phyloP scores from a whole-genome alignment of 1,140 invertebrate genomes.

The Neodiprion pinetum region DNA sequence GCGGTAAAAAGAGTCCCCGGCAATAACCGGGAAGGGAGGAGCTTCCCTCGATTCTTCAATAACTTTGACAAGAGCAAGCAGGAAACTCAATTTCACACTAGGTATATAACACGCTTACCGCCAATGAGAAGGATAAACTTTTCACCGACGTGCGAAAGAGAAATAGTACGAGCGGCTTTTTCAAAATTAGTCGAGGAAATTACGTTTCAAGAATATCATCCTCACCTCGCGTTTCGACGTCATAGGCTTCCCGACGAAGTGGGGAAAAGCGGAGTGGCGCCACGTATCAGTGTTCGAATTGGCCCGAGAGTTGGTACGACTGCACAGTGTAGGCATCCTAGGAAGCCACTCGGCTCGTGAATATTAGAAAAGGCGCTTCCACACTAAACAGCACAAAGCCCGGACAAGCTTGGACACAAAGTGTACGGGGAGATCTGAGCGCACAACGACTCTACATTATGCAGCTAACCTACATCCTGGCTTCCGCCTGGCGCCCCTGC shows the following conservation, averaged over 20 bases:
- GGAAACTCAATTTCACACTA: no score
- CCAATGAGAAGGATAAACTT: no score
- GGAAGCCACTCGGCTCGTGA: neutral
- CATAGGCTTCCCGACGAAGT: neutral
- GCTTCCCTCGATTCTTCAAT: no score
- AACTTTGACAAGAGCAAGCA: no score
- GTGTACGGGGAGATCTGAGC: neutral
- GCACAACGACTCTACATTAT: slow-evolving; percentile 7
- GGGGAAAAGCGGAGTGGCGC: neutral
- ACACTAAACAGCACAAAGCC: neutral
- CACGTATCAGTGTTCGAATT: neutral
- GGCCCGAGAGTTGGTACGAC: neutral
- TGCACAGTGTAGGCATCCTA: neutral
- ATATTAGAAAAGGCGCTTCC: slow-evolving; percentile 6
- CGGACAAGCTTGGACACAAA: no score
- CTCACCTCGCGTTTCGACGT: no score
- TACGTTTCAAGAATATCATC: neutral
- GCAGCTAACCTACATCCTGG: slow-evolving; percentile 6
- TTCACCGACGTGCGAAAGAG: neutral
- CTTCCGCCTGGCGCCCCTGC: no score
- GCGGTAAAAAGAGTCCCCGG: no score
- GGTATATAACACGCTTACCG: no score
- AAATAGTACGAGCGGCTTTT: neutral
- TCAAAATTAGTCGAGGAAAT: neutral
- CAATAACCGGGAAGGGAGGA: no score